Percentiles rank a stretch among this genome's conserved stretches.
Conservation (phyloP, 2,113 vertebrate species). For the Oryzias woworae region DNA sequence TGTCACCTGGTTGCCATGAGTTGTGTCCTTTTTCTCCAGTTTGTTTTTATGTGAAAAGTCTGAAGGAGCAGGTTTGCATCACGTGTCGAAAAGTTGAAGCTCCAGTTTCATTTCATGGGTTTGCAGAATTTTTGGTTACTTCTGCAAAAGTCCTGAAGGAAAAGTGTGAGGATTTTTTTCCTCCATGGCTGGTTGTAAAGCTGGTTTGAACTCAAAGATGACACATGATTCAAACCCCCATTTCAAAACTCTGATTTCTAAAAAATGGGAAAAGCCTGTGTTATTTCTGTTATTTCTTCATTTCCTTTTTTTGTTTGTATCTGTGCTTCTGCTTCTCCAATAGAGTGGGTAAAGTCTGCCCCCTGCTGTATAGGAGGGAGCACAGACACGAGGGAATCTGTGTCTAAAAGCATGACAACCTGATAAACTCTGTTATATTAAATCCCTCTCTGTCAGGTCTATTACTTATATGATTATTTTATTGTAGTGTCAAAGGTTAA, state of each 20-base stretch:
- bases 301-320: background rate
- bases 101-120: no score
- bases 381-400: background rate
- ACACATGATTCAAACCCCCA: background rate
- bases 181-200: no score
- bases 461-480: no score
- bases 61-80: conserved; percentile 8
- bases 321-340: background rate
- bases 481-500: no score
- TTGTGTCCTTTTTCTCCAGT: conserved; percentile 12
- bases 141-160: background rate
- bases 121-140: background rate
- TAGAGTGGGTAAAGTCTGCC: conserved; percentile 13
- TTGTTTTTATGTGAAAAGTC: conserved; percentile 6
- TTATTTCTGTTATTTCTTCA: background rate
- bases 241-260: background rate
- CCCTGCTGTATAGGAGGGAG: conserved; percentile 20
- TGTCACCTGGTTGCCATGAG: conserved; percentile 42
- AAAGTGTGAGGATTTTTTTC: no score
- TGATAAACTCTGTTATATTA: no score
- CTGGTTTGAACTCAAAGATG: conserved; percentile 2
- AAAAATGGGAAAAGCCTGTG: background rate
- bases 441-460: no score
- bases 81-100: conserved; percentile 5
- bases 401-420: conserved; percentile 2